Evolutionary conservation across 37 sponge, comb jelly and placozoan genomes (phyloP), one percentile per base, ranked within the genome.

Genomic region (Petrosia ficiformis): DNA sequence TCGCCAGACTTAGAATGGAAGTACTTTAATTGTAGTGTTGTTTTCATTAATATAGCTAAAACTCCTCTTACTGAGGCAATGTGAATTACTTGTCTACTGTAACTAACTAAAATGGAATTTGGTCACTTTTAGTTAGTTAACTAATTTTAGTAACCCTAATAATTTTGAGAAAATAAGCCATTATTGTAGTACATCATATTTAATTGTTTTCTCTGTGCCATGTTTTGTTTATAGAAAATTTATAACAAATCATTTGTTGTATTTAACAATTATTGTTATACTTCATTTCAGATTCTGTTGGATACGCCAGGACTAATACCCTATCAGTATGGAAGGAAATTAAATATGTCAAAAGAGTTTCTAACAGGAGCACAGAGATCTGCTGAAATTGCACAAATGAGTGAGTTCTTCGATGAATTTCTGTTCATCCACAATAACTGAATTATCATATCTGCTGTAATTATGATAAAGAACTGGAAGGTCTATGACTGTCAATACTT

Each of bases 281-380:
- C 1, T 75, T 68, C 5, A 3, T 28, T 26, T 0, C 60, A 93
- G 94, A 75, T 90, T 0, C 28, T 93, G 52, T 22, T 81, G 56
- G 94, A 93, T 80, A 93, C 91, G 2, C 94, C 94, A 28, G 94
- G 94, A 1, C 31, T 77, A 1, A 29, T 93, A 22, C 66, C 82
- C 10, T 72, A 39, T 44, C 65, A 80, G 26, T 73, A 66, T 65
- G 91, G 89, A 3, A 67, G 87, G 5, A 85, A 78, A 33, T 71
- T 86, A n/a, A 77, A 68, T 38, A 57, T 89, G 78, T 74, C 92
- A 19, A 81, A 78, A 34, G 57, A 54, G 24, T 82, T 93, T 26
- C 31, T 82, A 8, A 65, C 87, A 10, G 94, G 68, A 64, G 83
- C 94, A 32, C 33, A 63, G 4, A 42, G 65, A 25, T 90, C 91